A percentile compares a stretch with the other conserved stretches of the same genome.
Conservation (phyloP, 2,888 invertebrate species). For the Drosophila barbarae region DNA sequence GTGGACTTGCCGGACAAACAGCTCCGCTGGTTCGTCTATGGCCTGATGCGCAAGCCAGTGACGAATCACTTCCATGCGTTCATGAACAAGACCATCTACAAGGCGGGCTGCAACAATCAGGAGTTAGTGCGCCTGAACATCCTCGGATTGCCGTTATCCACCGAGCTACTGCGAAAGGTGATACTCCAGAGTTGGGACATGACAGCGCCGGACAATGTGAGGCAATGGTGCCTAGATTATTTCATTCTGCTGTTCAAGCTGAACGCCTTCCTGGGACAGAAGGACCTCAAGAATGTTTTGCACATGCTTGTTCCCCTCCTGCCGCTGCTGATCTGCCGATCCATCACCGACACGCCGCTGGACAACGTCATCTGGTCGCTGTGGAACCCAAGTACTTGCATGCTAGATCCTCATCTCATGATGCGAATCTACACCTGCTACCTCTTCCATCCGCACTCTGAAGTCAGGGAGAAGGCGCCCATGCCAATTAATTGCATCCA, state of each 20-base stretch:
- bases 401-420: conserved; percentile 53
- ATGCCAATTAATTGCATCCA: conserved; percentile 67
- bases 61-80: conserved; percentile 72
- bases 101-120: conserved; percentile 53
- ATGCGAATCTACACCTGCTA: conserved; percentile 74
- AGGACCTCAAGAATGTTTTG: conserved; percentile 64
- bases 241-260: conserved; percentile 72
- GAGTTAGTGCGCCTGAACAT: conserved; percentile 58
- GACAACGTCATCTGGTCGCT: conserved; percentile 60
- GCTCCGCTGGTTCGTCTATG: conserved; percentile 56
- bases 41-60: conserved; percentile 58
- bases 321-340: conserved; percentile 63
- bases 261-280: conserved; percentile 52
- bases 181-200: conserved; percentile 42
- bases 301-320: conserved; percentile 69
- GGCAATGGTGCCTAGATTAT: conserved; percentile 65
- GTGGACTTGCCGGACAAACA: conserved; percentile 59
- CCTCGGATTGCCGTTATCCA: conserved; percentile 75
- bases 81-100: conserved; percentile 67
- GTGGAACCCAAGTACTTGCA: conserved; percentile 67
- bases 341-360: conserved; percentile 29
- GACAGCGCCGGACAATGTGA: conserved; percentile 38
- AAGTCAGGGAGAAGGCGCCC: conserved; percentile 67
- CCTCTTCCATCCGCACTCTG: conserved; percentile 65
- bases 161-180: conserved; percentile 67